Evolutionary conservation across 2,888 invertebrate genomes (phyloP).

Genomic region (Machimus rusticus): DNA sequence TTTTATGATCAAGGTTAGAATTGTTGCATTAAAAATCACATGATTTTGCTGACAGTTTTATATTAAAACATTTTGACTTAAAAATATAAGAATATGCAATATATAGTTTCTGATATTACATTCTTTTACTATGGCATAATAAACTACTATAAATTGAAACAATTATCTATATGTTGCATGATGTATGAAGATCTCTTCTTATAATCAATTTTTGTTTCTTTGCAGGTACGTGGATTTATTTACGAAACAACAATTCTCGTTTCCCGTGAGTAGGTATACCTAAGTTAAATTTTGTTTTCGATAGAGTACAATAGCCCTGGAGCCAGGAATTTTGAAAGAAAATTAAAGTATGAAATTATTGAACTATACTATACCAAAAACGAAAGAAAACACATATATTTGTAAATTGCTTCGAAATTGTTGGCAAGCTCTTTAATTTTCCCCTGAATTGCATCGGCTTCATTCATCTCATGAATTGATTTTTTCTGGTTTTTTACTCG

Average conservation of each 20-base stretch:
- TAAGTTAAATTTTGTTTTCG: not conserved
- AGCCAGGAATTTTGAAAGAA: not conserved
- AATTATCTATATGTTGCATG: not conserved
- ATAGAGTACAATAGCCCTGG: not conserved
- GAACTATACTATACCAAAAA: not conserved
- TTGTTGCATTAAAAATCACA: too few species aligned
- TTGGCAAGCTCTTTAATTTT: not conserved
- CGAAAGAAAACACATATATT: not conserved
- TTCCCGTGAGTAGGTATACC: not conserved
- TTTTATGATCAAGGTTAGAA: too few species aligned
- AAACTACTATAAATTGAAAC: too few species aligned
- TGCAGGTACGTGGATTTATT: not conserved
- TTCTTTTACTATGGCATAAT: too few species aligned
- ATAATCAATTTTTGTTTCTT: not conserved
- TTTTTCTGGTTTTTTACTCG: not conserved
- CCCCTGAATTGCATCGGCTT: not conserved
- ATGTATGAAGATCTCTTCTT: not conserved
- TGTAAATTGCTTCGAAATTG: not conserved
- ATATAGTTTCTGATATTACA: too few species aligned
- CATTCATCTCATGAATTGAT: not conserved
- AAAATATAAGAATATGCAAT: too few species aligned
- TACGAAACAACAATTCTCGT: not conserved
- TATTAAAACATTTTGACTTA: too few species aligned
- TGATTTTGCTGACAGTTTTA: too few species aligned
- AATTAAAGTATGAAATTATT: not conserved